Percentiles rank a stretch among this genome's conserved stretches.
Conservation (phyloP, 2,797 vertebrate genomes). For the Epinephelus awoara region DNA sequence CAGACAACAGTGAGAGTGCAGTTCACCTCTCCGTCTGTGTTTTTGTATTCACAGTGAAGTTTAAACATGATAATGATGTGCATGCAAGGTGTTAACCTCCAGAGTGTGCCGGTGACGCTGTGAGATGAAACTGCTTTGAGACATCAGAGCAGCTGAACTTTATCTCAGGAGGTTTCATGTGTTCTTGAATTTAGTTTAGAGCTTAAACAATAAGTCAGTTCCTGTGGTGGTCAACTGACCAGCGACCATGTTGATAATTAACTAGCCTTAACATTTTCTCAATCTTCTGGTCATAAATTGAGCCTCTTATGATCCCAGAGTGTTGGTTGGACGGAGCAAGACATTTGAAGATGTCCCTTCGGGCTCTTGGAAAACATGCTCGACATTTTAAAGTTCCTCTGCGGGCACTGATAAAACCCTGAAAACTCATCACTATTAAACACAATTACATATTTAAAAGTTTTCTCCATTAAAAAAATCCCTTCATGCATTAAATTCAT, state of each 20-base stretch:
- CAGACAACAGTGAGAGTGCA: not conserved
- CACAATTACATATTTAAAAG: no score
- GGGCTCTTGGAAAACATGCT: not conserved
- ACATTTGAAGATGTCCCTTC: not conserved
- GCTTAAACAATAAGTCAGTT: not conserved
- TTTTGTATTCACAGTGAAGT: not conserved
- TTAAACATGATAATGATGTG: constrained; percentile 17
- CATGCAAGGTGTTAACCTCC: not conserved
- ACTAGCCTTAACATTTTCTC: no score
- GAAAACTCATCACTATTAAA: no score
- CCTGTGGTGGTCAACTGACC: no score
- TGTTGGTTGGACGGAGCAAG: not conserved
- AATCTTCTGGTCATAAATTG: not conserved
- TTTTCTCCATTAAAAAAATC: no score
- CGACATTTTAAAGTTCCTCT: not conserved
- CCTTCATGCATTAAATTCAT: no score
- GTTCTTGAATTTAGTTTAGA: not conserved
- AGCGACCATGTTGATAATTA: not conserved
- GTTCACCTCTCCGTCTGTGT: not conserved
- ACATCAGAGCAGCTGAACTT: not conserved
- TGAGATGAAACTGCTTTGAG: not conserved
- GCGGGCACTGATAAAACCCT: no score
- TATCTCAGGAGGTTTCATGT: not conserved
- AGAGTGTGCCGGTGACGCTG: not conserved
- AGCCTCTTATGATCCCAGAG: not conserved